Evolutionary conservation across 2,888 invertebrate species (phyloP).

Genomic region (Nomada hirtipes): DNA sequence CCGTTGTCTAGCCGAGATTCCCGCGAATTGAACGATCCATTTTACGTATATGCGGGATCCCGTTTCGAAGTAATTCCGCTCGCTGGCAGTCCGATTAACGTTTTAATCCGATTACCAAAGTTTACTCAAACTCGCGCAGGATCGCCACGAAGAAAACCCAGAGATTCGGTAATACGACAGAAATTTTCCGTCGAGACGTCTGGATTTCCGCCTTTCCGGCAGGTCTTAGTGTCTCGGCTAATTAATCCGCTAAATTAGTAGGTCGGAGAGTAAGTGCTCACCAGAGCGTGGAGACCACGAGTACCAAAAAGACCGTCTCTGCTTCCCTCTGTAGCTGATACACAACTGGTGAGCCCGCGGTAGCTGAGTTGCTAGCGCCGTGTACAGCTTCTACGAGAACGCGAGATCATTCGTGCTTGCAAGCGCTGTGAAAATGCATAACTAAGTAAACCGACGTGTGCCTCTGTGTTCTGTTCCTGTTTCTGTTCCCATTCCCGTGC

Average conservation of each 20-base stretch:
- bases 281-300: slow-evolving; percentile 46
- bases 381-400: neutral
- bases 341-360: slow-evolving; percentile 18
- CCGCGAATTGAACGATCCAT: slow-evolving; percentile 40
- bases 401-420: slow-evolving; percentile 28
- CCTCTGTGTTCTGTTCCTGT: neutral
- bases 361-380: slow-evolving; percentile 7
- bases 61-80: slow-evolving; percentile 43
- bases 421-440: slow-evolving; percentile 37
- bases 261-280: slow-evolving; percentile 46
- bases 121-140: slow-evolving; percentile 56
- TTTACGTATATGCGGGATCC: slow-evolving; percentile 41
- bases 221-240: slow-evolving; percentile 53
- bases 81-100: slow-evolving; percentile 53
- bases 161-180: slow-evolving; percentile 60
- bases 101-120: slow-evolving; percentile 64
- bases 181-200: slow-evolving; percentile 60
- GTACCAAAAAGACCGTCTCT: slow-evolving; percentile 47
- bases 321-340: slow-evolving; percentile 15
- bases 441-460: slow-evolving; percentile 24
- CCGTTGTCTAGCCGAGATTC: slow-evolving; percentile 24
- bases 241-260: slow-evolving; percentile 63
- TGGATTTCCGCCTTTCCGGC: slow-evolving; percentile 53
- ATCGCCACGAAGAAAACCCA: slow-evolving; percentile 54
- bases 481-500: neutral